Evolutionary conservation across 2,888 invertebrate species (phyloP), one percentile per base, ranked within the genome.

Genomic region (Netelia virgata): DNA sequence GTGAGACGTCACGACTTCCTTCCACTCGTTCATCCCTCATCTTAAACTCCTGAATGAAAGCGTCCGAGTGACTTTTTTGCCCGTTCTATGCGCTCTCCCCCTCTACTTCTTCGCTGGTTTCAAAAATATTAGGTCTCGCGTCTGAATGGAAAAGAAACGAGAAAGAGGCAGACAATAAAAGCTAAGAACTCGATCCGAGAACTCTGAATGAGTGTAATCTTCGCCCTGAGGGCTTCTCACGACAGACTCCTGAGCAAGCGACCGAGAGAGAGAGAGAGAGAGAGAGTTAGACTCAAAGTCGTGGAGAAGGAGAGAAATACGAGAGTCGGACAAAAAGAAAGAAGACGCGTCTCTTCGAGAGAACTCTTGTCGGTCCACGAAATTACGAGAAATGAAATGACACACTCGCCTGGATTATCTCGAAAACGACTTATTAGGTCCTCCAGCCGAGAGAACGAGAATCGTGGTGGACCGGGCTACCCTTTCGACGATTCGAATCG

Each of bases 341-440:
- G 63, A 74, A 66, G 61, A 70, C 73, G 66, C 66, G 76, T 70
- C 74, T 66, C 55, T 53, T 36, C 68, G 74, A 73, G 79, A 76
- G 80, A 53, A 78, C 55, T 73, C 74, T 76, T 59, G 28, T n/a
- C 73, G 75, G 64, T 59, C 87, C 88, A 89, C 91, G 88, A 92
- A 91, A 93, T 93, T 92, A 93, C 89, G 86, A 89, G 92, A 93
- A 93, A 92, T 92, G 90, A 93, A 93, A 93, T 93, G 93, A 93
- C 93, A 93, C 92, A 92, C 89, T 88, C 90, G 89, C 86, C 75
- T 88, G 89, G 90, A 92, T 93, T 91, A 92, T 92, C 90, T 92
- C 88, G 90, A 92, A 91, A 93, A 92, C 91, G 91, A 91, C 91
- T 92, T 93, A 93, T 93, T 93, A 92, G 90, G 78, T 79, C 89